Percentiles rank a stretch among this genome's conserved stretches.
Evolutionary conservation across 2,113 vertebrate species (phyloP).

Genomic region (Cariama cristata): DNA sequence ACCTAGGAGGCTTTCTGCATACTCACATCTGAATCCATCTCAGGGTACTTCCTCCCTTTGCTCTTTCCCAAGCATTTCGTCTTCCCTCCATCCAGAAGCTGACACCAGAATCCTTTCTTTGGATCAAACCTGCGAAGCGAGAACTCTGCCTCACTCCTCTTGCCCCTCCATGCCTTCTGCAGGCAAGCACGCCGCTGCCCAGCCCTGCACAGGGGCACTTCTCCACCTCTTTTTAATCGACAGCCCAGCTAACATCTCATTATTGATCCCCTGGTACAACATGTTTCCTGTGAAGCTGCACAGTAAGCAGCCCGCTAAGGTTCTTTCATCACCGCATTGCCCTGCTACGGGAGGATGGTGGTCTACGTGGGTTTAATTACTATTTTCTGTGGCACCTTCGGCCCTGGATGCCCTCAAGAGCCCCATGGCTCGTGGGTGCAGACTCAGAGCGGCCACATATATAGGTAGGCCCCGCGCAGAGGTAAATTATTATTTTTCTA

Average conservation of each 20-base stretch:
- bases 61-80: constrained; percentile 97
- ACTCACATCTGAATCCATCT: constrained; percentile 94
- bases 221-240: neutral
- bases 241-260: neutral
- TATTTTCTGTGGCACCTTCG: neutral
- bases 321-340: neutral
- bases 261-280: neutral
- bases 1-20: neutral
- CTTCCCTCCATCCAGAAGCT: constrained; percentile 94
- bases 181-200: neutral
- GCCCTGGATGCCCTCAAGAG: neutral
- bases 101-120: constrained; percentile 99
- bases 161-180: accelerated
- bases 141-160: neutral
- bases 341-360: neutral
- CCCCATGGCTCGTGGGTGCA: neutral
- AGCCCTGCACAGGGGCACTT: neutral
- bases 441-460: neutral
- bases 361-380: neutral
- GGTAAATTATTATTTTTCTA: neutral
- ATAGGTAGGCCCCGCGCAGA: neutral
- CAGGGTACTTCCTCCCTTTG: constrained; percentile 94
- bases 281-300: neutral
- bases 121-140: constrained; percentile 86
- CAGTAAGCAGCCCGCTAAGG: neutral